Base-by-base conservation (phyloP, 1,140 invertebrate species). In the Brachionus sp. region DNA sequence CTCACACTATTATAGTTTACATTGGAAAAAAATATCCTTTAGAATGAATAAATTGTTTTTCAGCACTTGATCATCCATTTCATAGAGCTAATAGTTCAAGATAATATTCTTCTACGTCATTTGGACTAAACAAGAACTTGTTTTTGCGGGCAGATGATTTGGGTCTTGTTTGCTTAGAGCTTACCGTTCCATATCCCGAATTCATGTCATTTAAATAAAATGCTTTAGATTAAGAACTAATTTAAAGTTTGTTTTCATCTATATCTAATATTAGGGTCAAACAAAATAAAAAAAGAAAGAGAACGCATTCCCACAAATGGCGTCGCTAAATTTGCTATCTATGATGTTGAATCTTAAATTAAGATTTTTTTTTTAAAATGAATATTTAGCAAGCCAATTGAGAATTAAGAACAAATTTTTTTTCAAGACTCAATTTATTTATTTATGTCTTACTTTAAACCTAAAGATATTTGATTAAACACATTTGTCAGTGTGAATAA, bases 201-300 rank as follows among this genome's bases (percentile, higher is more conserved):
- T 57, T 57, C 50, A 57, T 57, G 50, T 57, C 50, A 57, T 57
- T 57, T 57, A 57, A 57, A 57, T 57, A 57, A 7, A 57, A 57
- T 23, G 50, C 50, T 57, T 57, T 57, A 57, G 50, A 57, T 57
- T 57, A 57, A 57, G 50, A 57, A 57, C 50, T 57, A 57, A 57
- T 57, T 57, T 57, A 57, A 57, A 57, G 50, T 57, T 57, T 57
- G 16, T 57, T 57, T 57, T 57, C 50, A 57, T 16, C 50, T 57
- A 57, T 57, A 57, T 57, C 50, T 57, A 57, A 57, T 57, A 57
- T 57, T 57, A 57, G 50, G 50, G 50, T 16, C 50, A 57, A 57
- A 57, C 50, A 57, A 57, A 57, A 50, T 13, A 57, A 5, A 19
- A 57, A 29, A 29, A 29, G 29, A 29, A 29, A 29, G 29, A 1